Evolutionary conservation across 1,140 invertebrate genomes (phyloP).

Genomic region (Calliphora vicina): DNA sequence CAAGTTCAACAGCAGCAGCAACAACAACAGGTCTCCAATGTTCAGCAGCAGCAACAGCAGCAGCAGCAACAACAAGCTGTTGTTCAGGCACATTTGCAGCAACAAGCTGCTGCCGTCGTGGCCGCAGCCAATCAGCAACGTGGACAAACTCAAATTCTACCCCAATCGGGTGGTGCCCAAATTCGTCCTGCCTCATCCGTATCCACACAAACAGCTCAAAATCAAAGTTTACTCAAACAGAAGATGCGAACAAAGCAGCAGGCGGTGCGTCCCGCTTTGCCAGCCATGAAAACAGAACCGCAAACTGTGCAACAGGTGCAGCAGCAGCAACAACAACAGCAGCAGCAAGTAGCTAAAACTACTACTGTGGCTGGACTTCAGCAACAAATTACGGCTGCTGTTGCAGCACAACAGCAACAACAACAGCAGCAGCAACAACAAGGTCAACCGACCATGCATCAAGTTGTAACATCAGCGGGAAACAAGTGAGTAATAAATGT

Average conservation of each 20-base stretch:
- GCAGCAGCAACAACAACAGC: slow-evolving; percentile 43
- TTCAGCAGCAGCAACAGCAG: slow-evolving; percentile 45
- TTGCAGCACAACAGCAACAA: slow-evolving; percentile 54
- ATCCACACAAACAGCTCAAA: slow-evolving; percentile 74
- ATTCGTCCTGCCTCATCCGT: slow-evolving; percentile 78
- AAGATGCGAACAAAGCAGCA: slow-evolving; percentile 62
- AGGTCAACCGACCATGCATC: slow-evolving; percentile 63
- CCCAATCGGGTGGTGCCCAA: slow-evolving; percentile 66
- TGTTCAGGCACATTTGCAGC: slow-evolving; percentile 46
- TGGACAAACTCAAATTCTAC: slow-evolving; percentile 65
- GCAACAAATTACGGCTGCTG: slow-evolving; percentile 47
- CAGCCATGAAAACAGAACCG: slow-evolving; percentile 71
- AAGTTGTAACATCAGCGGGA: slow-evolving; percentile 57
- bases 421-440: slow-evolving; percentile 39
- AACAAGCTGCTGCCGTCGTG: slow-evolving; percentile 33
- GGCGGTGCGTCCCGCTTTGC: slow-evolving; percentile 68
- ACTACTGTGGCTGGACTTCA: slow-evolving; percentile 55
- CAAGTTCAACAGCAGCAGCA: slow-evolving; percentile 49
- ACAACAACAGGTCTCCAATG: slow-evolving; percentile 45
- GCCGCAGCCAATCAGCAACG: slow-evolving; percentile 42
- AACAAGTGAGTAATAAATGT: slow-evolving; percentile 46
- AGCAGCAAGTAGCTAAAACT: slow-evolving; percentile 63
- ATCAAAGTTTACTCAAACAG: slow-evolving; percentile 58
- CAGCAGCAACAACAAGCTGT: slow-evolving; percentile 44
- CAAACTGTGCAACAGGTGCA: slow-evolving; percentile 56